Base-by-base conservation (phyloP, 2,113 vertebrate genomes). In the Pseudopipra pipra region DNA sequence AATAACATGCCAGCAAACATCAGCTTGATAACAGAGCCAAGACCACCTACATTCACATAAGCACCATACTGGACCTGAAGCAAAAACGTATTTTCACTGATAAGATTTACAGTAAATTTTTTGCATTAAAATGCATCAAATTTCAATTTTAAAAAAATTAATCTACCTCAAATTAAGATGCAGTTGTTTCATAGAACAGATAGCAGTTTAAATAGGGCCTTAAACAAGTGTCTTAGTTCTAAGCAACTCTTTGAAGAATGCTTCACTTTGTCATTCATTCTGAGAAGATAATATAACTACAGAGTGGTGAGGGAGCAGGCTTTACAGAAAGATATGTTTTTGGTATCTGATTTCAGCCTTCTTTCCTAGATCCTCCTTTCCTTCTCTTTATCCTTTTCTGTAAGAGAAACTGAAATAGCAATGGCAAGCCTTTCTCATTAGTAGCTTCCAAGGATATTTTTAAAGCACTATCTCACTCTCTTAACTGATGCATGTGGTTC, bases 1-100 rank as follows among this genome's bases (percentile, higher is more conserved):
- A 99, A 99, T 88, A 99, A 97, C 93, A 99, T 96, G 55, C 98
- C 99, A 25, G 98, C 98, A 95, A 99, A 98, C 97, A 99, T 97
- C 95, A 99, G 79, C 94, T 98, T 99, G 86, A 99, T 90, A 35
- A 98, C 81, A 87, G 98, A 98, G 63, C 97, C 89, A 47, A 99
- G 77, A 25, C 99, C 98, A 44, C 99, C 99, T 3, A 99, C 3
- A 3, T 98, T 98, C 33, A 96, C 86, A 6, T 99, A 99, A 3
- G 98, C 98, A 0, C 98, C 98, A 51, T 99, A 99, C 76, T 99
- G 99, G 35, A 99, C 99, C 99, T 99, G 83, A 73, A 18, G 73
- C 17, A 85, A 72, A 51, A 86, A 74, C 1, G 3, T 1, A 41
- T 25, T 81, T 79, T 85, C 70, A 67, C 15, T 67, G 49, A 62